Evolutionary conservation across 2,113 vertebrate species (phyloP), one percentile per base, ranked within the genome.

Genomic region (Thalassoma bifasciatum): DNA sequence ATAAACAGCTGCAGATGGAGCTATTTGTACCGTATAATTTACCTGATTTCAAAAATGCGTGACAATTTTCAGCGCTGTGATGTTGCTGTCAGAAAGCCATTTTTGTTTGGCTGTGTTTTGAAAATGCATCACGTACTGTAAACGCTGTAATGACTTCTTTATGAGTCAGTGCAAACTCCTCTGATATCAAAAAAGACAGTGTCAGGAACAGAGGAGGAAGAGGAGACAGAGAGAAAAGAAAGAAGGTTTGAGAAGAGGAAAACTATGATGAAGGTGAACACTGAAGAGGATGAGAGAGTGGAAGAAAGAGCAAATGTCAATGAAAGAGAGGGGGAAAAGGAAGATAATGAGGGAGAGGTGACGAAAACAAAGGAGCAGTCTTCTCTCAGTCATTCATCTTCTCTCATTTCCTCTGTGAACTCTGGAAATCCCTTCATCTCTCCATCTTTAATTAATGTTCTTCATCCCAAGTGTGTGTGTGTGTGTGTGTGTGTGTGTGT

Each of bases 391-490:
- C 65, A 42, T 13, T 37, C 8, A 5, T 47, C 16, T 23, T 40
- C 14, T 59, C 23, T 64, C 51, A 26, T 66, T 72, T 57, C 26
- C 37, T 75, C 19, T 40, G 66, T 13, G 13, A 53, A 47, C 40
- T 17, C 59, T 59, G 38, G 21, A 61, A 72, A 67, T 66, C 62
- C 46, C 52, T 50, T 52, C 58, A 80, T 75, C 38, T 44, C 22
- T n/a, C 47, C 12, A 75, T 75, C 59, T 53, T 51, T 70, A 75
- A 75, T 75, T 60, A 59, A 49, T 40, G 30, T 21, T 40, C 46
- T 50, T 49, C 53, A 59, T 36, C 37, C 38, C 19, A 22, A 26
- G 58, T 66, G 44, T 73, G 24, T 61, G 30, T 61, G 63, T 66
- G 59, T 49, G 51, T 58, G 57, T 54, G 57, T 38, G 57, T 26